Conservation (phyloP, 1,140 invertebrate species). For the Drosophila gunungcola region DNA sequence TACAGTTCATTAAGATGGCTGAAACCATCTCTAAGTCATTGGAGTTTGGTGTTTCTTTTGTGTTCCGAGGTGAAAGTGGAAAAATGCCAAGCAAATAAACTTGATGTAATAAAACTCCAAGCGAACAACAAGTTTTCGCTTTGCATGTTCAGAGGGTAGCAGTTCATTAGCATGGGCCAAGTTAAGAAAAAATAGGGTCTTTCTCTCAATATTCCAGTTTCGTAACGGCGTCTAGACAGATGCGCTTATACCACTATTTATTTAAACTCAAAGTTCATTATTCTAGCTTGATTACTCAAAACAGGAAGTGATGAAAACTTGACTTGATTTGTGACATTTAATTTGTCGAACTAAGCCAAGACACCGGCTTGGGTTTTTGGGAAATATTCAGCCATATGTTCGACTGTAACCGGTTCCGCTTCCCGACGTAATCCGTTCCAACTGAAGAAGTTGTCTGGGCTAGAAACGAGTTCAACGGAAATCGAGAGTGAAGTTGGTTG, state of each 20-base stretch:
- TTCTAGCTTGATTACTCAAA: constrained; percentile 33
- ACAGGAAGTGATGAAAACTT: constrained; percentile 49
- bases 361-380: constrained; percentile 23
- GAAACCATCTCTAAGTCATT: constrained; percentile 13
- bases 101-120: constrained; percentile 69
- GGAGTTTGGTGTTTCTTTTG: constrained; percentile 31
- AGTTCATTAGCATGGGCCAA: constrained; percentile 33
- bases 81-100: constrained; percentile 67
- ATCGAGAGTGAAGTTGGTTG: constrained; percentile 58
- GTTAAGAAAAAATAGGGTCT: constrained; percentile 1
- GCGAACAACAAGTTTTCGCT: constrained; percentile 56
- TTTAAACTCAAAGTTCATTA: constrained; percentile 25
- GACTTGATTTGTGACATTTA: constrained; percentile 63
- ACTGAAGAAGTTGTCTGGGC: constrained; percentile 31
- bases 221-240: constrained; percentile 38
- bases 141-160: constrained; percentile 25
- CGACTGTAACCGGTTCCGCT: constrained; percentile 48
- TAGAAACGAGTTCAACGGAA: constrained; percentile 55
- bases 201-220: constrained; percentile 39
- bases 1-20: constrained; percentile 11
- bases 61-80: constrained; percentile 67
- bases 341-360: constrained; percentile 38
- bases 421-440: constrained; percentile 53
- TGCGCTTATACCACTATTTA: background rate
- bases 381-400: constrained; percentile 25